Conservation (phyloP, 2,113 vertebrate genomes). For the Callionymus lyra region DNA sequence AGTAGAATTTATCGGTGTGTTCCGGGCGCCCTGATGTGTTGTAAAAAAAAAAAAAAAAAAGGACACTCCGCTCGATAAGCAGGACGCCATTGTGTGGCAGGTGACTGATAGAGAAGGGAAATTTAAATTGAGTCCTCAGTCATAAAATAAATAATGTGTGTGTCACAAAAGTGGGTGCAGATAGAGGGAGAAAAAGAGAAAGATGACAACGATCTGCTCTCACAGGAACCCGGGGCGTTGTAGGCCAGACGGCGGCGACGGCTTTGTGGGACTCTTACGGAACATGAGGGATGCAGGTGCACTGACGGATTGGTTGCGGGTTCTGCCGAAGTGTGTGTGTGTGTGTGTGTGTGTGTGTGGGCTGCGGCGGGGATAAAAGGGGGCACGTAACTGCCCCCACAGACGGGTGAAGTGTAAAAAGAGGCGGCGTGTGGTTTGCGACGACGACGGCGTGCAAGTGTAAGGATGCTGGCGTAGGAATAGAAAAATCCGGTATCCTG, state of each 20-base stretch:
- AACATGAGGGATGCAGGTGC: constrained; percentile 35
- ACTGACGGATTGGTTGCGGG: constrained; percentile 51
- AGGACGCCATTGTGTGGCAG: constrained; percentile 56
- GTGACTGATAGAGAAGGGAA: constrained; percentile 61
- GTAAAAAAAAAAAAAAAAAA: constrained; percentile 71
- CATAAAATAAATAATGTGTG: constrained; percentile 63
- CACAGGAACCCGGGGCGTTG: constrained; percentile 45
- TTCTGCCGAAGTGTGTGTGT: constrained; percentile 48
- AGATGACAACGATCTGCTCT: constrained; percentile 50
- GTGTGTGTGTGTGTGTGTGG: constrained; percentile 52
- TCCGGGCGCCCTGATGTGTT: constrained; percentile 59
- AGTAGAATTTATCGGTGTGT: constrained; percentile 55
- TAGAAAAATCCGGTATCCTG: too few relatives aligned
- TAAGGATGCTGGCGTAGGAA: background rate
- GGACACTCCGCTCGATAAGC: constrained; percentile 61
- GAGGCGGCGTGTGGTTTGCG: constrained; percentile 25
- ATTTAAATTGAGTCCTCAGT: constrained; percentile 62
- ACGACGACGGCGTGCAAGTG: constrained; percentile 1
- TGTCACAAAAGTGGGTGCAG: constrained; percentile 51
- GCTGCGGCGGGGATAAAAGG: constrained; percentile 32
- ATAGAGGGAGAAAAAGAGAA: constrained; percentile 36
- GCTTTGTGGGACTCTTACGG: background rate
- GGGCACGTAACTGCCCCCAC: constrained; percentile 46
- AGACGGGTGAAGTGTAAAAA: constrained; percentile 52
- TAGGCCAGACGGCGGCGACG: constrained; percentile 6